Conservation (phyloP, 2,888 invertebrate genomes). For the Pachycephus smyrnensis region DNA sequence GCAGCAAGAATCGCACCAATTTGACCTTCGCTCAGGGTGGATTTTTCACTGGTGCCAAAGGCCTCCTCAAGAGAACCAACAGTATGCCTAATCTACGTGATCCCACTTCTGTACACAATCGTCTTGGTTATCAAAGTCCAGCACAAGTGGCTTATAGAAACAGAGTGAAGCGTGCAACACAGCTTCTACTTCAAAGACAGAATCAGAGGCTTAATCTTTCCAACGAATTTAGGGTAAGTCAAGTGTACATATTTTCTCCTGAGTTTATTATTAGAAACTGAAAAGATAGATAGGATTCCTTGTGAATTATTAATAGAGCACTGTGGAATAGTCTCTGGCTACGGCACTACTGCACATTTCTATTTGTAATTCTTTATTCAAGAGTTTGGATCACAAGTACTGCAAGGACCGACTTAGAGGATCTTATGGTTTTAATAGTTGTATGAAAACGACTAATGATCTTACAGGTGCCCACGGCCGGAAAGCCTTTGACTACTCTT, state of each 20-base stretch:
- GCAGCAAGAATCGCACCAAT: slow-evolving; percentile 58
- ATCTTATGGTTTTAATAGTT: background rate
- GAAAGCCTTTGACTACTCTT: slow-evolving; percentile 46
- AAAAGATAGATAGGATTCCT: background rate
- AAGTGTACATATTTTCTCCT: background rate
- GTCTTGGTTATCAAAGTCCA: slow-evolving; percentile 62
- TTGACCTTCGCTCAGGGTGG: slow-evolving; percentile 44
- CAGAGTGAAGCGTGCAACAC: slow-evolving; percentile 61
- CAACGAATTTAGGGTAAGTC: slow-evolving; percentile 55
- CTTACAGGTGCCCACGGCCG: slow-evolving; percentile 45
- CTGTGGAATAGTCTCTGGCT: background rate
- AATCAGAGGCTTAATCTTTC: slow-evolving; percentile 53
- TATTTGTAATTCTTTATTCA: background rate
- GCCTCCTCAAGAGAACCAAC: slow-evolving; percentile 52
- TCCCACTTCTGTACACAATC: slow-evolving; percentile 61
- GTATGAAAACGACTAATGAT: background rate
- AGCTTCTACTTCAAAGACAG: slow-evolving; percentile 56
- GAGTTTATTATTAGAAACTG: background rate
- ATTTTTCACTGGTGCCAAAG: slow-evolving; percentile 47
- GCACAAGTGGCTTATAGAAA: slow-evolving; percentile 62
- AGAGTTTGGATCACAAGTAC: background rate
- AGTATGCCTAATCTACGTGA: slow-evolving; percentile 61
- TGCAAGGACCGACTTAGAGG: background rate
- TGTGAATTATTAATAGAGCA: background rate
- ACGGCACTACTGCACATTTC: background rate